phyloP scores from a whole-genome alignment of 2,888 invertebrate genomes.

The Listrodromus nycthemerus region DNA sequence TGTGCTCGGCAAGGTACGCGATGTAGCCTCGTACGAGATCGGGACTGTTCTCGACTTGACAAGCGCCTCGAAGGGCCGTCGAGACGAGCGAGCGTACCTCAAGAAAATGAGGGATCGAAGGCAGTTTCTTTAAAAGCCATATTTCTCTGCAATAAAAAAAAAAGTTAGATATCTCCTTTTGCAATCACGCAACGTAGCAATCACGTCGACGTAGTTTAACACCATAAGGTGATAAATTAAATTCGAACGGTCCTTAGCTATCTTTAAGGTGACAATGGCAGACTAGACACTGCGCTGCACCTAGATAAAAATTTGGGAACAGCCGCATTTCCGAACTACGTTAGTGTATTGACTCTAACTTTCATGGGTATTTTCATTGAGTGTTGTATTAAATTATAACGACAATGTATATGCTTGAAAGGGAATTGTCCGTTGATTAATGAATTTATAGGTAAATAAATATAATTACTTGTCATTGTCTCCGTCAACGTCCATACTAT shows the following conservation, averaged over 20 bases:
- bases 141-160: slow-evolving; percentile 74
- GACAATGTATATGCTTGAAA: too few species aligned
- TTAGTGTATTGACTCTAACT: too few species aligned
- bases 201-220: not conserved
- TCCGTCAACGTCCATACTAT: slow-evolving; percentile 82
- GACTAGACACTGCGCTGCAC: too few species aligned
- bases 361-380: too few species aligned
- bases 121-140: slow-evolving; percentile 89
- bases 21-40: slow-evolving; percentile 93
- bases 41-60: slow-evolving; percentile 96
- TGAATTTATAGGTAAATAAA: not conserved
- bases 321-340: too few species aligned
- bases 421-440: too few species aligned
- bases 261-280: too few species aligned
- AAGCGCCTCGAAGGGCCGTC: slow-evolving; percentile 92
- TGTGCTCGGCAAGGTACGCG: slow-evolving; percentile 92
- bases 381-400: too few species aligned
- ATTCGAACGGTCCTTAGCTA: too few species aligned
- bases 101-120: slow-evolving; percentile 92
- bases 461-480: slow-evolving; percentile 79
- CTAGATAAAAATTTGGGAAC: too few species aligned
- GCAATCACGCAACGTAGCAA: not conserved
- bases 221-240: not conserved
- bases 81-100: slow-evolving; percentile 90
- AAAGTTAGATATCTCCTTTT: not conserved